Base-by-base conservation (phyloP, 1,140 invertebrate genomes). In the Oreohelix idahoensis region DNA sequence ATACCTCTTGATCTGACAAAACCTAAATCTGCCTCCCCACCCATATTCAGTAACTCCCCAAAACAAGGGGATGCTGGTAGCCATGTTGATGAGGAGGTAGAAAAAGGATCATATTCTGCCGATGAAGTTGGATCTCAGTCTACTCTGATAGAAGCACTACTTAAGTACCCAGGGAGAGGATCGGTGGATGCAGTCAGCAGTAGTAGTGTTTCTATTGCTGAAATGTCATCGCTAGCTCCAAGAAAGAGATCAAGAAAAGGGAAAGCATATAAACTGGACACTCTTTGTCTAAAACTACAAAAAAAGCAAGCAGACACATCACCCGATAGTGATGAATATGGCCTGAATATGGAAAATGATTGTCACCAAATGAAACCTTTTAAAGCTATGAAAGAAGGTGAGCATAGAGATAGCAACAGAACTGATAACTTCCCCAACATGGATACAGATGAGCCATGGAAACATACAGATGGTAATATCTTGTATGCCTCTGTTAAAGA, bases 231-330 rank as follows among this genome's bases (percentile, higher is more conserved):
- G 5, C 63, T 39, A 29, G 39, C 35, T 53, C 85, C 87, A 17
- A 85, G 90, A 51, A 96, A 95, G 78, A 95, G 94, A 87, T 94
- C 96, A 49, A 94, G 96, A 82, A 97, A 97, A 90, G 96, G 96
- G 0, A 95, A 95, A 77, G 96, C 96, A 0, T 95, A 95, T 87
- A 97, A 96, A 83, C 91, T 97, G 53, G 95, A 96, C 39, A 93
- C 94, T 1, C 93, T 94, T 1, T 92, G 94, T 10, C 85, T 94
- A 71, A 92, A 93, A 38, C 90, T 94, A 2, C 92, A 93, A 78
- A 91, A 92, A 70, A 89, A 91, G 81, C 84, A 87, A 38, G 73
- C 83, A 17, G 79, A 81, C 39, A 79, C 83, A 26, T n/a, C 80
- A 4, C 35, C 73, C 0, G 79, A 80, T 39, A 78, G 83, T 1